These are phyloP conservation scores for Lucifuga dentata DNA, from an alignment of 2,113 vertebrate species.

Conservation along the genomic window DNA sequence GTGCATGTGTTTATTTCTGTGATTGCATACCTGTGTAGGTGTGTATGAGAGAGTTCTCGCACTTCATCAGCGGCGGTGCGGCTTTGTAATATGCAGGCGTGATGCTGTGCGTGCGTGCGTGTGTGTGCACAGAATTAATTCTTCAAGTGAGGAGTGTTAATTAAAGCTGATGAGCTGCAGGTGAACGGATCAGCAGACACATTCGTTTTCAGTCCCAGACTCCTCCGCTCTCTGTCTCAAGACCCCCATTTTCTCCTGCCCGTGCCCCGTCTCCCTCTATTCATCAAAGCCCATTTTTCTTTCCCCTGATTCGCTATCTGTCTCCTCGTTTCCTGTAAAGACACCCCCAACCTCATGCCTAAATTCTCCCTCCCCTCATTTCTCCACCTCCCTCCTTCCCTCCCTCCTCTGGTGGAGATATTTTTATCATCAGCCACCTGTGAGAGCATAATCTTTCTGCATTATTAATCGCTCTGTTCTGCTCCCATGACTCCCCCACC, in stretches of 20 bases:
- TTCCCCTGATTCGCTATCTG: constrained; percentile 52
- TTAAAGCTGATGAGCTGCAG: constrained; percentile 69
- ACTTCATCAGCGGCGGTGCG: not conserved
- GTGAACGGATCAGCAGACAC: constrained; percentile 64
- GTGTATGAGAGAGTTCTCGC: not conserved
- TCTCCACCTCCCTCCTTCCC: constrained; percentile 7
- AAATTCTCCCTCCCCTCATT: constrained; percentile 22
- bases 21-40: not conserved
- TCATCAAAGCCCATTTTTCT: constrained; percentile 69
- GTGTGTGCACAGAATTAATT: constrained; percentile 43
- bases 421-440: constrained; percentile 76
- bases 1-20: no score
- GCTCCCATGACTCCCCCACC: constrained; percentile 23
- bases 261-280: constrained; percentile 62
- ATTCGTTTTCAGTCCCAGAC: constrained; percentile 66
- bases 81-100: not conserved
- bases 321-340: constrained; percentile 12
- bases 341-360: not conserved
- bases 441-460: constrained; percentile 71
- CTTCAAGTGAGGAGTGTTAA: constrained; percentile 55
- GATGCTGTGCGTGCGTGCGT: not conserved
- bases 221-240: constrained; percentile 56
- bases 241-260: constrained; percentile 69
- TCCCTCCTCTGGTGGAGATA: constrained; percentile 46
- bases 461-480: constrained; percentile 71